Evolutionary conservation across 1,140 invertebrate genomes (phyloP).

Genomic region (Caenorhabditis briggsae): DNA sequence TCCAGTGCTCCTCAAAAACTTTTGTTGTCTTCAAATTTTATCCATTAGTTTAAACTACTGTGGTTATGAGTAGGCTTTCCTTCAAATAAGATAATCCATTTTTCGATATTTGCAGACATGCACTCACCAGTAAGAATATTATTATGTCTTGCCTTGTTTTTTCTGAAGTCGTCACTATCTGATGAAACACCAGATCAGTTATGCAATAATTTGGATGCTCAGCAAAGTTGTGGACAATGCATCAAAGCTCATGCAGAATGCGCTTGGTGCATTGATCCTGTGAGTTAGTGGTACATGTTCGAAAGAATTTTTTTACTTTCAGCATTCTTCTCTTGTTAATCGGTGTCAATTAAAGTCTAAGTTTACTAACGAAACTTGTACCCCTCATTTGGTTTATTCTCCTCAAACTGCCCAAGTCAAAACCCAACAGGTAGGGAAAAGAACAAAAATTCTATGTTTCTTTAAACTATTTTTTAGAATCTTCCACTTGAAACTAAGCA

Average conservation of each 20-base stretch:
- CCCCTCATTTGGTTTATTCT: constrained; percentile 69
- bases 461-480: constrained; percentile 68
- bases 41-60: not conserved
- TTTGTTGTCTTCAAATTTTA: not conserved
- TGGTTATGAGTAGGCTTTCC: too few relatives aligned
- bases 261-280: constrained; percentile 74
- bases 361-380: constrained; percentile 65
- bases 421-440: constrained; percentile 62
- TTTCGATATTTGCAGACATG: not conserved
- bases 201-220: constrained; percentile 50
- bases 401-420: constrained; percentile 72
- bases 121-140: not conserved
- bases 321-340: constrained; percentile 65
- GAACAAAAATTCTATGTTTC: too few relatives aligned
- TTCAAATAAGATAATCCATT: too few relatives aligned
- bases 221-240: constrained; percentile 68
- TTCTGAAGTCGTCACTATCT: too few relatives aligned
- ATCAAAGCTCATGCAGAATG: constrained; percentile 72
- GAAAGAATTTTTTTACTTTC: constrained; percentile 27
- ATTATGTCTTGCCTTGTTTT: not conserved
- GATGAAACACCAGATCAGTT: not conserved
- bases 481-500: constrained; percentile 70
- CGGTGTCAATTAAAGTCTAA: constrained; percentile 71
- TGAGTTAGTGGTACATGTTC: constrained; percentile 51
- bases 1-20: not conserved